Evolutionary conservation across 2,888 invertebrate species (phyloP).

Genomic region (Allacma fusca): DNA sequence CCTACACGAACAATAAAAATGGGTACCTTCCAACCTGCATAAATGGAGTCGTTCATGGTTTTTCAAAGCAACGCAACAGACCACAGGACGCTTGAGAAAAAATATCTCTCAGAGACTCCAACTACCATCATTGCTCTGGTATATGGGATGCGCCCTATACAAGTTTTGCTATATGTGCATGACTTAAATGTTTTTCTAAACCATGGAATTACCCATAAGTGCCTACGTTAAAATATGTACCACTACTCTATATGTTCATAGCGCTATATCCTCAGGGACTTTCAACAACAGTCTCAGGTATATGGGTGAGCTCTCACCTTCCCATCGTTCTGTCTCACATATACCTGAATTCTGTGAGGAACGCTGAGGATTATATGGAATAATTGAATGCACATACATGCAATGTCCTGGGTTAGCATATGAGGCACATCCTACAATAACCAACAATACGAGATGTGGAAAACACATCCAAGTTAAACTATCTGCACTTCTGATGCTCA

Average conservation of each 20-base stretch:
- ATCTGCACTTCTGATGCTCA: background rate
- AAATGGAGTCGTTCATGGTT: slow-evolving; percentile 24
- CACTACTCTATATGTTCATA: background rate
- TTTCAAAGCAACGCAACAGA: slow-evolving; percentile 28
- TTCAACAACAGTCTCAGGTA: background rate
- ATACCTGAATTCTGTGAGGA: background rate
- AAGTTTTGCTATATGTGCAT: too few species aligned
- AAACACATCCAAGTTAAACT: background rate
- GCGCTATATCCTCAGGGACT: slow-evolving; percentile 1
- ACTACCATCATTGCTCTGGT: background rate
- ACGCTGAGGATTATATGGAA: background rate
- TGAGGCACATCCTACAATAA: background rate
- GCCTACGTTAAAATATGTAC: background rate
- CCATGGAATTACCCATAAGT: slow-evolving; percentile 1
- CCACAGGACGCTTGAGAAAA: slow-evolving; percentile 23
- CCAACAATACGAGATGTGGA: background rate
- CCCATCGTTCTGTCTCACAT: background rate
- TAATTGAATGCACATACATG: background rate
- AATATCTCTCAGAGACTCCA: background rate
- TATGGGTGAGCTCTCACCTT: slow-evolving; percentile 10
- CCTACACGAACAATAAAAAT: slow-evolving; percentile 9
- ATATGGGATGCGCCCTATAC: background rate
- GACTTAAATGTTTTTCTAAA: background rate
- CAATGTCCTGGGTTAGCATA: background rate
- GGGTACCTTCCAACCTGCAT: slow-evolving; percentile 16